Conservation (phyloP, 2,888 invertebrate genomes). For the Leistus spinibarbis region DNA sequence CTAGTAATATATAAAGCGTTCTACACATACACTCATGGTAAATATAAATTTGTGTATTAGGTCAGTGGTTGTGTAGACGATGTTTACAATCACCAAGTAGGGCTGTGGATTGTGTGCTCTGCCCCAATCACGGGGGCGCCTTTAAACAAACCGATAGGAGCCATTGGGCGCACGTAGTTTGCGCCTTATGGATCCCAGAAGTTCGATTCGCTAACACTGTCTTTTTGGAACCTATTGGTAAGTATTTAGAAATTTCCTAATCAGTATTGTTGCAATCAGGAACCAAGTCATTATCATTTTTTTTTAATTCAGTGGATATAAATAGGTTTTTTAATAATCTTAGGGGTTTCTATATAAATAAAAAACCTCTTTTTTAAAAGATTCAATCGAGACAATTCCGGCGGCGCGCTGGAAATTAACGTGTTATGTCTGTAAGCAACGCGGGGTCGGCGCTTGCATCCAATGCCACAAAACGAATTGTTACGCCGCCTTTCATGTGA, state of each 20-base stretch:
- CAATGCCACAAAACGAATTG: slow-evolving; percentile 97
- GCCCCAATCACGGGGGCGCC: slow-evolving; percentile 97
- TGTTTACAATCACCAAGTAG: slow-evolving; percentile 96
- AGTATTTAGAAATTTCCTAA: too few species aligned
- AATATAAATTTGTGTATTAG: too few species aligned
- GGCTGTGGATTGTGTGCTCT: slow-evolving; percentile 96
- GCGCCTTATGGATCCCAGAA: slow-evolving; percentile 99
- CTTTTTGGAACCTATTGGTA: slow-evolving; percentile 93
- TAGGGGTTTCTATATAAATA: not conserved
- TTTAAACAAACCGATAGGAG: slow-evolving; percentile 97
- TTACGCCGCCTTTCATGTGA: slow-evolving; percentile 98
- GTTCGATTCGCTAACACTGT: slow-evolving; percentile 97
- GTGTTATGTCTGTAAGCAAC: slow-evolving; percentile 95
- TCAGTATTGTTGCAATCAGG: too few species aligned
- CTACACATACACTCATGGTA: too few species aligned
- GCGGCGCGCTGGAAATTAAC: slow-evolving; percentile 94
- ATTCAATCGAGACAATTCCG: slow-evolving; percentile 95
- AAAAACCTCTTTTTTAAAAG: slow-evolving; percentile 54
- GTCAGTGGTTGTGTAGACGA: slow-evolving; percentile 96
- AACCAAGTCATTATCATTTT: too few species aligned
- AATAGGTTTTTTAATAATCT: not conserved
- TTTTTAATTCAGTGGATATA: too few species aligned
- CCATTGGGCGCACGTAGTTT: slow-evolving; percentile 98
- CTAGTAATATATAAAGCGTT: too few species aligned
- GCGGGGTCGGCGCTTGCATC: slow-evolving; percentile 93